Evolutionary conservation across 1,140 invertebrate species (phyloP).

Genomic region (Tetramorium parvispinum): DNA sequence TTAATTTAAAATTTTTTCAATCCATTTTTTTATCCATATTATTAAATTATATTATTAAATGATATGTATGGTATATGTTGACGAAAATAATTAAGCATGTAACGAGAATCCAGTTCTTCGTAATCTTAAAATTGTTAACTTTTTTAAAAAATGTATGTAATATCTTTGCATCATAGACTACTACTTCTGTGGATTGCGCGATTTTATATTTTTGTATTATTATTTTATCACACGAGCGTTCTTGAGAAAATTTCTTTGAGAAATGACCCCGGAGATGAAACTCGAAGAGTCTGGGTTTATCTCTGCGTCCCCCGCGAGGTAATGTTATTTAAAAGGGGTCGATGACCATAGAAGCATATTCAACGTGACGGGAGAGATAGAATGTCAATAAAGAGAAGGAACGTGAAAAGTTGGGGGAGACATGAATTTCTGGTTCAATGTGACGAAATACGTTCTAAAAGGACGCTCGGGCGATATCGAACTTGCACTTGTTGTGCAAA

Average conservation of each 20-base stretch:
- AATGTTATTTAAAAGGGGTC: slow-evolving; percentile 68
- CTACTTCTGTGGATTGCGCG: background rate
- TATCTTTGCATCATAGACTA: background rate
- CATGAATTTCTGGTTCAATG: slow-evolving; percentile 54
- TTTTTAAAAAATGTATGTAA: background rate
- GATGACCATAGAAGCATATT: slow-evolving; percentile 64
- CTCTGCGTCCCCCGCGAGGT: slow-evolving; percentile 37
- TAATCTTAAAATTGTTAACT: background rate
- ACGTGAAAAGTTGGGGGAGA: slow-evolving; percentile 54
- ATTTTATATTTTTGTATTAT: background rate
- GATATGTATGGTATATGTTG: too few relatives aligned
- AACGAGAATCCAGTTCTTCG: background rate
- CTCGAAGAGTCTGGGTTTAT: slow-evolving; percentile 6
- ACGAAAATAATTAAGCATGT: background rate
- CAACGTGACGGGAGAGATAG: slow-evolving; percentile 60
- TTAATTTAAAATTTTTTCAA: background rate
- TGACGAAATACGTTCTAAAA: background rate
- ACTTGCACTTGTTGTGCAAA: background rate
- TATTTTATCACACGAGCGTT: background rate
- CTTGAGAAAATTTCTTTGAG: background rate
- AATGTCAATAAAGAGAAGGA: slow-evolving; percentile 70
- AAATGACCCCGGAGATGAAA: background rate
- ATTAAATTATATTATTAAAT: too few relatives aligned
- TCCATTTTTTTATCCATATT: background rate
- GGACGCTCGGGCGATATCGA: background rate